Conservation (phyloP, 2,113 vertebrate species). For the Acrocephalus arundinaceus region DNA sequence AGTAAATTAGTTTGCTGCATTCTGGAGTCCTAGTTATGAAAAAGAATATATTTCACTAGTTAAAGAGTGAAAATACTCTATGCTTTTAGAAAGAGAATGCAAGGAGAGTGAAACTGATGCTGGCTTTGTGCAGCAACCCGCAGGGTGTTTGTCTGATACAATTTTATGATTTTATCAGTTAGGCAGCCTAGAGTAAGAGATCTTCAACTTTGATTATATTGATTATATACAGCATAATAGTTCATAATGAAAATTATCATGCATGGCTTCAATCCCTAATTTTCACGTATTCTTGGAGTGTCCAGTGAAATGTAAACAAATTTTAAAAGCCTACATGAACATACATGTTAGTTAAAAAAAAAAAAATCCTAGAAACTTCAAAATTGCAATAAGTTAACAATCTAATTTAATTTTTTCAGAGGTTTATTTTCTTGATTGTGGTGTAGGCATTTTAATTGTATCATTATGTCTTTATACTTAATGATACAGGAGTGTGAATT, state of each 20-base stretch:
- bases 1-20: slow-evolving; percentile 69
- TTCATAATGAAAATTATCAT: not conserved
- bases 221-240: not conserved
- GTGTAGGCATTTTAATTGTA: not conserved
- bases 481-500: not conserved
- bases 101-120: not conserved
- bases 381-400: not conserved
- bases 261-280: not conserved
- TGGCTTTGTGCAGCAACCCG: not conserved
- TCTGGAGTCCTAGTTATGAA: slow-evolving; percentile 57
- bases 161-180: not conserved
- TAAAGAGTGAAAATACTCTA: slow-evolving; percentile 44
- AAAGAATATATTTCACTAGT: slow-evolving; percentile 61
- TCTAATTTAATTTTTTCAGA: not conserved
- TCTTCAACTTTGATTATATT: not conserved
- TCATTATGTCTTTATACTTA: not conserved
- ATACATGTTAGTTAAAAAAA: not conserved
- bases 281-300: not conserved
- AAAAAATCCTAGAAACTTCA: not conserved
- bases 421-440: not conserved
- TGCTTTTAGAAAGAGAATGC: slow-evolving; percentile 19
- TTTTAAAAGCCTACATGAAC: not conserved
- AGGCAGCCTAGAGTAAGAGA: not conserved
- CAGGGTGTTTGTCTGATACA: not conserved
- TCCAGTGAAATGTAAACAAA: not conserved